phyloP scores from a whole-genome alignment of 2,888 invertebrate genomes.

The Nephrotoma appendiculata region DNA sequence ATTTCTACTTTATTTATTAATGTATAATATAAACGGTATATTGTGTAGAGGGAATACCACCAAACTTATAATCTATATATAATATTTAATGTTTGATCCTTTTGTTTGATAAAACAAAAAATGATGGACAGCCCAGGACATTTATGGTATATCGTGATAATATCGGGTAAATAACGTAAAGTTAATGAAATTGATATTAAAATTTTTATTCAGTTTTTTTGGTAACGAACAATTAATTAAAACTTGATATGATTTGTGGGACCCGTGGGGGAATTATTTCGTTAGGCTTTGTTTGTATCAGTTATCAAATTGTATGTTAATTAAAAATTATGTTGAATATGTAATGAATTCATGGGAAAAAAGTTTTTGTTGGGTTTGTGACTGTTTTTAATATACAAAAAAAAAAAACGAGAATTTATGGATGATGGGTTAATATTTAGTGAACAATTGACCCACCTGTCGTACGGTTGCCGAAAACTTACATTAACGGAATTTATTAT shows the following conservation, averaged over 20 bases:
- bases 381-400: too few species aligned
- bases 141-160: neutral
- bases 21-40: neutral
- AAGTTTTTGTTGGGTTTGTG: neutral
- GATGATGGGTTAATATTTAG: too few species aligned
- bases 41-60: neutral
- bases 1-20: neutral
- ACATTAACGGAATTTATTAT: too few species aligned
- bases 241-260: neutral
- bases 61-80: neutral
- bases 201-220: neutral
- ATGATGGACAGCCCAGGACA: neutral
- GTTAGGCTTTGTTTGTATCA: neutral
- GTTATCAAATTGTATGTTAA: neutral
- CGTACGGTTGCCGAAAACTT: too few species aligned
- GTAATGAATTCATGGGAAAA: neutral
- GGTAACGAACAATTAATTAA: neutral
- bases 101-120: neutral
- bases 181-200: neutral
- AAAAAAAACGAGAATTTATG: too few species aligned
- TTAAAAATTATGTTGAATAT: neutral
- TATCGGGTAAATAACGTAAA: neutral
- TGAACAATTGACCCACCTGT: too few species aligned
- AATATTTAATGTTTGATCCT: neutral
- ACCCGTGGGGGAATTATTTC: neutral